These are phyloP conservation scores for Sinella curviseta DNA, from an alignment of 1,140 invertebrate species.

Conservation along the genomic window DNA sequence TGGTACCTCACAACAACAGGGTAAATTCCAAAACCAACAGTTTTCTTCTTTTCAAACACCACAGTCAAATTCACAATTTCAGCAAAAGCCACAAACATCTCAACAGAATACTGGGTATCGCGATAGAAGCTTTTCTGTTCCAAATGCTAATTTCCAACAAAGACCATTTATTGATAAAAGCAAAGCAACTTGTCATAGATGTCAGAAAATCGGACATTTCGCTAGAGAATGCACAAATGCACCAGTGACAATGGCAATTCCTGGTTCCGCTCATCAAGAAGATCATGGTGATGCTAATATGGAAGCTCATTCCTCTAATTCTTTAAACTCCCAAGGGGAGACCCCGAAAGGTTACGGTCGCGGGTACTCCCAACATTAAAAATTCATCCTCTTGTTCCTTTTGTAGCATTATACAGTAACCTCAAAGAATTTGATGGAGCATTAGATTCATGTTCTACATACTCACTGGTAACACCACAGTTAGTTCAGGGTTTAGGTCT, in stretches of 20 bases:
- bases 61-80: not conserved
- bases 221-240: not conserved
- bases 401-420: not conserved
- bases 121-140: not conserved
- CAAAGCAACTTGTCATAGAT: not conserved
- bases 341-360: not conserved
- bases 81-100: not conserved
- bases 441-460: not conserved
- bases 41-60: not conserved
- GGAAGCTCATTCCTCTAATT: not conserved
- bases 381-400: not conserved
- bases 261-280: not conserved
- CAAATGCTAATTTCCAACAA: not conserved
- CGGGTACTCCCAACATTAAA: not conserved
- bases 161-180: not conserved
- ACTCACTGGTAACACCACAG: not conserved
- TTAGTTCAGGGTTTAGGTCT: not conserved
- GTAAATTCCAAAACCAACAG: not conserved
- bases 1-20: no score
- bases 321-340: slow-evolving; percentile 11
- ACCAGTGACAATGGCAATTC: not conserved
- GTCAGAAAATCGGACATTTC: not conserved
- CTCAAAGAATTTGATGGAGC: not conserved
- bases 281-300: no score
- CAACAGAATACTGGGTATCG: not conserved